Percentiles rank a stretch among this genome's conserved stretches.
Evolutionary conservation across 2,797 vertebrate genomes (phyloP).

Genomic region (Rhadinocentrus ornatus): DNA sequence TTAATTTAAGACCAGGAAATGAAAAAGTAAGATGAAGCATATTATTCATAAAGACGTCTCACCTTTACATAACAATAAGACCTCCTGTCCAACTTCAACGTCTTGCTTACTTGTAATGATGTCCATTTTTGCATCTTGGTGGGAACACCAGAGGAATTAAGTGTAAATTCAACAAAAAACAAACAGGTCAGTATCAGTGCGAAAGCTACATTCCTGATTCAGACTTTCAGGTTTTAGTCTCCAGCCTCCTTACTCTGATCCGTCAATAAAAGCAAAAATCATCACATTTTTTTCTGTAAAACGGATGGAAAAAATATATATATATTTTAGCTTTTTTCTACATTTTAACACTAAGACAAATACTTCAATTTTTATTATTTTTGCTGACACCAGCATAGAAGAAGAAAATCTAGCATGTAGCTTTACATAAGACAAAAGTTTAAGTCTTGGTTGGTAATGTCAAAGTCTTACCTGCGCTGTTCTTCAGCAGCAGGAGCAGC

Average conservation of each 20-base stretch:
- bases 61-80: conserved; percentile 81
- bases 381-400: neutral
- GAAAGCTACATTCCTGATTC: neutral
- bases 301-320: neutral
- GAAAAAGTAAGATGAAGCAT: neutral
- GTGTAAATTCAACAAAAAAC: neutral
- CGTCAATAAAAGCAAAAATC: neutral
- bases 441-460: neutral
- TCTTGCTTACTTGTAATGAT: conserved; percentile 65
- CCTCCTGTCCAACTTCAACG: conserved; percentile 54
- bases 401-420: neutral
- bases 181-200: neutral
- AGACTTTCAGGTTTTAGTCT: neutral
- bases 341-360: no score
- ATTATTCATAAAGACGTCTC: conserved; percentile 17
- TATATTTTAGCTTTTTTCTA: neutral
- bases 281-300: neutral
- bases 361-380: no score
- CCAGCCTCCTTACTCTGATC: neutral
- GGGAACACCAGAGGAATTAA: conserved; percentile 4
- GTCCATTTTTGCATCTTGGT: conserved; percentile 65
- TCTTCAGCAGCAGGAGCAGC: conserved; percentile 48
- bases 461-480: conserved; percentile 68
- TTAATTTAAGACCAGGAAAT: neutral
- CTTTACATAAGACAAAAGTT: neutral